Conservation (phyloP, 30 jellyfish, hydroid and myxozoan species). For the Hydractinia echinata region DNA sequence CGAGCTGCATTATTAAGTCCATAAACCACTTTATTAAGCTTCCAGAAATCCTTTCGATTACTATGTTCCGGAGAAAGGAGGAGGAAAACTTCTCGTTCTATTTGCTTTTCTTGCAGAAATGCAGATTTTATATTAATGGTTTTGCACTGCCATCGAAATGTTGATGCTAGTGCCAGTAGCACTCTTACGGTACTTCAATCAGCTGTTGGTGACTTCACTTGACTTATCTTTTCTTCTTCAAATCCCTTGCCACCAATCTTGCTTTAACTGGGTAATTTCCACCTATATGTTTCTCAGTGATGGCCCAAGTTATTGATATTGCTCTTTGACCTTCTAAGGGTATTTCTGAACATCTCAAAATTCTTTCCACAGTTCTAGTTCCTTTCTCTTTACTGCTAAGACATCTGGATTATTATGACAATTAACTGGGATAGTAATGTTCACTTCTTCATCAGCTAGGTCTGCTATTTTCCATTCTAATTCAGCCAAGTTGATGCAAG, state of each 20-base stretch:
- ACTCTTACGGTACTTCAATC: constrained; percentile 6
- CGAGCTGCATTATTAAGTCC: constrained; percentile 40
- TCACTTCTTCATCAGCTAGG: constrained; percentile 28
- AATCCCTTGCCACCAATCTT: constrained; percentile 47
- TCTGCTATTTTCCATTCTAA: constrained; percentile 31
- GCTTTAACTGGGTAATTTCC: constrained; percentile 26
- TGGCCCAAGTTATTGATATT: constrained; percentile 24
- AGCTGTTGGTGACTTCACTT: constrained; percentile 29
- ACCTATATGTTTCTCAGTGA: constrained; percentile 7
- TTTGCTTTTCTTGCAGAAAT: not conserved
- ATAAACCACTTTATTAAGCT: constrained; percentile 37
- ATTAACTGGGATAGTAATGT: not conserved
- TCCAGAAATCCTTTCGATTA: constrained; percentile 26
- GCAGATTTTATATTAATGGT: not conserved
- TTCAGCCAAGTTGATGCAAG: constrained; percentile 14
- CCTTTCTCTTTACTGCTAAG: not conserved
- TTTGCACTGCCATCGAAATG: constrained; percentile 21
- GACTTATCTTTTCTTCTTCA: not conserved
- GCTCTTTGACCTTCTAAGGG: constrained; percentile 20
- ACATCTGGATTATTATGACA: constrained; percentile 19
- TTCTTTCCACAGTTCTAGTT: constrained; percentile 10
- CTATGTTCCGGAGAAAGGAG: constrained; percentile 30
- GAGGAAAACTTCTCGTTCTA: constrained; percentile 23
- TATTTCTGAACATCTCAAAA: not conserved
- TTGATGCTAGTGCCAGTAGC: not conserved